Base-by-base conservation (phyloP, 2,888 invertebrate genomes). In the Eudasyphora cyanicolor region DNA sequence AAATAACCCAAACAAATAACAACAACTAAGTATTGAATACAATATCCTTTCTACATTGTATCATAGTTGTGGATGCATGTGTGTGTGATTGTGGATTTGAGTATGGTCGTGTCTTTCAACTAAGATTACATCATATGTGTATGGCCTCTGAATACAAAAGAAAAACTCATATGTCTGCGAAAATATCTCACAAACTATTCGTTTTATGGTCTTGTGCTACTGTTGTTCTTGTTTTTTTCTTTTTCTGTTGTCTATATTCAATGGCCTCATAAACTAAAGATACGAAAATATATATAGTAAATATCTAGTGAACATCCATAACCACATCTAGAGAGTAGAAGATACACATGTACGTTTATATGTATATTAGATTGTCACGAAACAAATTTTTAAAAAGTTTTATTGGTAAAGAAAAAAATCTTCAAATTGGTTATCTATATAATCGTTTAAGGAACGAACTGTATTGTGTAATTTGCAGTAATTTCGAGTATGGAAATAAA, bases 231-330 rank as follows among this genome's bases (percentile, higher is more conserved):
- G n/a, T 12, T 51, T n/a, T n/a, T n/a, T n/a, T n/a, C n/a, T n/a
- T n/a, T n/a, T n/a, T n/a, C n/a, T n/a, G 17, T 19, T 62, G 21
- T 32, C 32, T 67, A 35, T n/a, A n/a, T 67, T 21, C 38, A 67
- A 67, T 21, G 64, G 42, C 14, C 38, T 19, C 64, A 67, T 42
- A 38, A 67, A 67, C 64, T 67, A 42, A 67, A 38, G 64, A 67
- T 42, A 67, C 21, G 21, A 21, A 67, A 57, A 67, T 42, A 64
- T 38, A 54, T 57, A 57, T 57, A 27, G 17, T 49, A 49, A 5
- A 19, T 49, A 19, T 17, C n/a, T 17, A 8, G 3, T 49, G 19
- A 10, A 45, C 45, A 45, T 35, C 10, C 35, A 35, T 35, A 35
- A 7, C 6, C 10, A 35, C 6, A 10, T 10, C 10, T 35, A 35